These are phyloP conservation scores for Alauda arvensis DNA, from an alignment of 2,797 vertebrate species.

Conservation along the genomic window DNA sequence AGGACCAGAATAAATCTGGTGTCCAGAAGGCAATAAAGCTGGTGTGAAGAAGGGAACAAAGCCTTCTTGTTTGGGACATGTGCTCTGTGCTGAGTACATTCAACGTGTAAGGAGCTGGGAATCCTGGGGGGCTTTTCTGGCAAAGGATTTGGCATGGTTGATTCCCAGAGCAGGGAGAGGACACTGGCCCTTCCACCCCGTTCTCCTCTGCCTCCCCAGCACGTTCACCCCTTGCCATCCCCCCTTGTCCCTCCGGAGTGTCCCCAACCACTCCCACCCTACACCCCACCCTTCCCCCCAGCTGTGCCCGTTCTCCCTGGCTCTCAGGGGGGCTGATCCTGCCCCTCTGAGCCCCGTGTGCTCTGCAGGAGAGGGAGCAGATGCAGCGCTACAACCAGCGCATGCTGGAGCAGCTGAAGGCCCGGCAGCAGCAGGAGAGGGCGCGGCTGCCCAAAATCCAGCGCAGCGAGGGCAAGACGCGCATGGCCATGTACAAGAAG, in stretches of 20 bases:
- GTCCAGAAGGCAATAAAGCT: neutral
- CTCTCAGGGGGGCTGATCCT: neutral
- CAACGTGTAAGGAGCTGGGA: neutral
- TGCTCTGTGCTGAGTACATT: neutral
- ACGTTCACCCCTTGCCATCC: neutral
- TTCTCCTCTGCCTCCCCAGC: neutral
- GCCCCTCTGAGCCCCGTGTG: neutral
- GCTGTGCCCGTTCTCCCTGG: neutral
- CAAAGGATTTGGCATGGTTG: neutral
- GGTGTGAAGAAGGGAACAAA: neutral
- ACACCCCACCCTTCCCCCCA: neutral
- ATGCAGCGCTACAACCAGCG: constrained; percentile 97
- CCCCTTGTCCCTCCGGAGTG: neutral
- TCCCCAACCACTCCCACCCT: neutral
- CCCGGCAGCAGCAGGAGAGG: constrained; percentile 89
- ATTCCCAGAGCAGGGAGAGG: neutral
- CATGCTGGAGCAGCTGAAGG: constrained; percentile 87
- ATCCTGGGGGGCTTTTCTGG: neutral
- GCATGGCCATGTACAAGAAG: constrained; percentile 98
- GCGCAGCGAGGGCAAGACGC: constrained; percentile 89
- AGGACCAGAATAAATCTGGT: accelerated
- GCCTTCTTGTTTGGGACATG: accelerated
- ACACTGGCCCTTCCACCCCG: neutral
- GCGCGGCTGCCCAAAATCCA: constrained; percentile 91
- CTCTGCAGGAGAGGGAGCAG: constrained; percentile 88